Evolutionary conservation across 2,888 invertebrate species (phyloP).

Genomic region (Plagiodera versicolora): DNA sequence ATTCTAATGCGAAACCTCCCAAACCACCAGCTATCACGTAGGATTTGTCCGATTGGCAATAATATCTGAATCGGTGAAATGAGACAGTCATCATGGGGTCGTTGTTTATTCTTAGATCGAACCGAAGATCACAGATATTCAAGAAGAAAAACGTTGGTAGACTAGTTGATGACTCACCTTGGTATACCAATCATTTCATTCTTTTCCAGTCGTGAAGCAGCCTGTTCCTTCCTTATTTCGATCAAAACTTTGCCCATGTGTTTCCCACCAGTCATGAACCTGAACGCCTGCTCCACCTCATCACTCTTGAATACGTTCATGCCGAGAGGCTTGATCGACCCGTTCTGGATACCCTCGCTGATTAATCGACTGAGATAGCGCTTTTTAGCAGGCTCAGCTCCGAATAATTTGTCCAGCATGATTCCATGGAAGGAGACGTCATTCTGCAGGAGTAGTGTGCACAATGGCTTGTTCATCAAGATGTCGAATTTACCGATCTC

Average conservation of each 20-base stretch:
- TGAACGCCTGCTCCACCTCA: conserved; percentile 73
- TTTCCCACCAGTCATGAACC: conserved; percentile 67
- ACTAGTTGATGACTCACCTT: no score
- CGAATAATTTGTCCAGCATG: conserved; percentile 62
- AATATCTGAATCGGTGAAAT: conserved; percentile 50
- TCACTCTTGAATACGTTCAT: conserved; percentile 62
- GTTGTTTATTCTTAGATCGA: no score
- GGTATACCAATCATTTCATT: conserved; percentile 15
- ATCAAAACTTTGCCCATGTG: conserved; percentile 76
- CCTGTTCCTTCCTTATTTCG: conserved; percentile 44
- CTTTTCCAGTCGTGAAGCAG: conserved; percentile 20
- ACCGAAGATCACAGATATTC: no score
- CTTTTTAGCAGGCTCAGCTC: background rate
- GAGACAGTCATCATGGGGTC: no score
- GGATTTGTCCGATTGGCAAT: conserved; percentile 57
- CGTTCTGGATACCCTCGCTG: background rate
- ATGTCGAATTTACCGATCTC: conserved; percentile 87
- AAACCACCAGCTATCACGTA: conserved; percentile 78
- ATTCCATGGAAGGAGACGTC: conserved; percentile 77
- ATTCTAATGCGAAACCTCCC: conserved; percentile 90
- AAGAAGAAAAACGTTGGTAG: no score
- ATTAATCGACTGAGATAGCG: background rate
- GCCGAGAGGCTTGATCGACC: conserved; percentile 64
- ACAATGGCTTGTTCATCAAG: conserved; percentile 64
- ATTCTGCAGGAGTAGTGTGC: conserved; percentile 69